Conservation (phyloP, 2,797 vertebrate genomes). For the Argentina silus region DNA sequence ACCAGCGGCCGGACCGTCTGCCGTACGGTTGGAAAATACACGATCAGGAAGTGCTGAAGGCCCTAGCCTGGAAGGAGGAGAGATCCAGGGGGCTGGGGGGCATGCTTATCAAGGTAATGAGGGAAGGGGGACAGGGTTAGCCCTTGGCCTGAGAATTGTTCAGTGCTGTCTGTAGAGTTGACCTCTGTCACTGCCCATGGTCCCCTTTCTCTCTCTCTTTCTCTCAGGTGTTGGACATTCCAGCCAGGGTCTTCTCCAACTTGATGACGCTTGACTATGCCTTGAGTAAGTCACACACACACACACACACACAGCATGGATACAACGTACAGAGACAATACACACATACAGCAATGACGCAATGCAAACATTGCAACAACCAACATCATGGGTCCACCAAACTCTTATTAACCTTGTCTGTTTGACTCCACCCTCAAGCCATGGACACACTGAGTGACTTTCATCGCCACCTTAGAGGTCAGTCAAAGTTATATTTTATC, state of each 20-base stretch:
- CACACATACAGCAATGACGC: neutral
- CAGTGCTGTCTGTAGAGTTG: neutral
- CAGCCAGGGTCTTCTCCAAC: neutral
- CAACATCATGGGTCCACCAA: too few species aligned
- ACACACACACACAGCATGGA: neutral
- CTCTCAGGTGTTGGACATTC: neutral
- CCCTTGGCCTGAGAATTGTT: neutral
- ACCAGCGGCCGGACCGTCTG: slow-evolving; percentile 58
- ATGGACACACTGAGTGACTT: neutral
- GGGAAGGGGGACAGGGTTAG: neutral
- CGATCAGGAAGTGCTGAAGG: neutral
- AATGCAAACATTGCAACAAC: neutral
- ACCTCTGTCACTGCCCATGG: neutral
- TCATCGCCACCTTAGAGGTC: neutral
- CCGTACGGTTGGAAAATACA: slow-evolving; percentile 58
- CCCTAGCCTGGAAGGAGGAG: slow-evolving; percentile 43
- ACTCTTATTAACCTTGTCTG: neutral
- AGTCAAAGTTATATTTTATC: neutral
- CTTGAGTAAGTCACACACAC: neutral
- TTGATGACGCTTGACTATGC: neutral
- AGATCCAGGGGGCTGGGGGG: neutral
- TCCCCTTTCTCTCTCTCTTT: neutral
- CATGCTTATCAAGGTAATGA: slow-evolving; percentile 53
- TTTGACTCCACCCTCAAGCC: neutral
- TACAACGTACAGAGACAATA: too few species aligned